Percentiles rank a stretch among this genome's conserved stretches.
phyloP scores from a whole-genome alignment of 2,888 invertebrate species.

The Synanthedon myopaeformis region DNA sequence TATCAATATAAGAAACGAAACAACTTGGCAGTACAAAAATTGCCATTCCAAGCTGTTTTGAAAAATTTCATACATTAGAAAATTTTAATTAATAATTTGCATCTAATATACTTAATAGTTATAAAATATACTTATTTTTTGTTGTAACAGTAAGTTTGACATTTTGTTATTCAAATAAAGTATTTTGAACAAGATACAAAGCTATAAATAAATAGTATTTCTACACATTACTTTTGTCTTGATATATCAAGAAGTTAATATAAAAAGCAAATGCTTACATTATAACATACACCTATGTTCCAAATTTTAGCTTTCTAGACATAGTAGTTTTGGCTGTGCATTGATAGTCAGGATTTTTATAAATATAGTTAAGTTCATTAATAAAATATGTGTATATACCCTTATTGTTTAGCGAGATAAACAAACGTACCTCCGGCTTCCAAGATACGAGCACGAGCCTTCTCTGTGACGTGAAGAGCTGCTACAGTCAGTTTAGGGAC shows the following conservation, averaged over 20 bases:
- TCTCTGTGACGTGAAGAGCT: conserved; percentile 93
- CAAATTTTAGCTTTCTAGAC: too few relatives aligned
- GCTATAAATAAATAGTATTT: too few relatives aligned
- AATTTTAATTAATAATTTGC: neutral
- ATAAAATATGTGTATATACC: too few relatives aligned
- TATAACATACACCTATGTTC: too few relatives aligned
- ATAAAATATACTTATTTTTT: neutral
- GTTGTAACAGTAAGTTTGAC: neutral
- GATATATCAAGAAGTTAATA: too few relatives aligned
- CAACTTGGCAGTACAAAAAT: neutral
- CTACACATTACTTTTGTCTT: too few relatives aligned
- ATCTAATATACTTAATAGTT: neutral
- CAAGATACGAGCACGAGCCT: conserved; percentile 94
- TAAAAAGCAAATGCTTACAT: too few relatives aligned
- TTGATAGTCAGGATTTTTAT: too few relatives aligned
- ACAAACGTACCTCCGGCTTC: conserved; percentile 83
- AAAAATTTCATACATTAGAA: neutral
- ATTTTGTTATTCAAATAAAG: neutral
- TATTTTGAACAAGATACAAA: too few relatives aligned
- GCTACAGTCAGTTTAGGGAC: conserved; percentile 95
- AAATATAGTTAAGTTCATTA: too few relatives aligned
- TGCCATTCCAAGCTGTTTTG: neutral
- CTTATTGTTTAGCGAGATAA: too few relatives aligned
- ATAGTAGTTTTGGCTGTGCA: too few relatives aligned
- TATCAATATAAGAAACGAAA: neutral